A percentile compares a stretch with the other conserved stretches of the same genome.
Evolutionary conservation across 2,797 vertebrate genomes (phyloP).

Genomic region (Erethizon dorsatum): DNA sequence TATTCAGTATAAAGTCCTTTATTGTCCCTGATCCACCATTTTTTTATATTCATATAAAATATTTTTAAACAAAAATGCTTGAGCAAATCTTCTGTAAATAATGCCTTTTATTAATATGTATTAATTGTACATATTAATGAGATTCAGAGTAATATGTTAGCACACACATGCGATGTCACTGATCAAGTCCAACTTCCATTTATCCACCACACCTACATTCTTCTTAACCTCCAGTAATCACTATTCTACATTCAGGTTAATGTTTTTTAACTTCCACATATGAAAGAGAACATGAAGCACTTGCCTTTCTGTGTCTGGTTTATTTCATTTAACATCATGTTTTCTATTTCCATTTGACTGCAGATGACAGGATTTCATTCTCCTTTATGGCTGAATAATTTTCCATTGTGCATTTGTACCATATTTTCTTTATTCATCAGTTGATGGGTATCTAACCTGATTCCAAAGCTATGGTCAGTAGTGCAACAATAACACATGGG

Average conservation of each 20-base stretch:
- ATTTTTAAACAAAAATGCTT: slow-evolving; percentile 47
- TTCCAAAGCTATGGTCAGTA: background rate
- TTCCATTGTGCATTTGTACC: background rate
- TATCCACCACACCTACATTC: background rate
- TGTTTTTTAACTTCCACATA: background rate
- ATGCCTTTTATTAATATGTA: background rate
- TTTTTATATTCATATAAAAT: slow-evolving; percentile 52
- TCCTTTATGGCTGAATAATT: background rate
- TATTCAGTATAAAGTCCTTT: slow-evolving; percentile 57
- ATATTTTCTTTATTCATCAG: background rate
- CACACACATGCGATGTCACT: background rate
- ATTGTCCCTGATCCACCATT: slow-evolving; percentile 31
- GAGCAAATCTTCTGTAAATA: background rate
- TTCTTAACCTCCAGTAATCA: background rate
- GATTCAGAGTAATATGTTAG: background rate
- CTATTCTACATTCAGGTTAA: background rate
- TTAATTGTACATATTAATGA: background rate
- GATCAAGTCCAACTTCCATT: background rate
- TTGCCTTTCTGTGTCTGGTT: background rate
- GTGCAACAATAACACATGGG: background rate
- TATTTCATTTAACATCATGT: background rate
- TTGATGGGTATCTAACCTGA: background rate
- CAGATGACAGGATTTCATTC: background rate
- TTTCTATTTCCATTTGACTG: background rate
- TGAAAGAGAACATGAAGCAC: background rate